These are phyloP conservation scores for Enhydra lutris DNA, from an alignment of 2,113 vertebrate species.

Conservation along the genomic window DNA sequence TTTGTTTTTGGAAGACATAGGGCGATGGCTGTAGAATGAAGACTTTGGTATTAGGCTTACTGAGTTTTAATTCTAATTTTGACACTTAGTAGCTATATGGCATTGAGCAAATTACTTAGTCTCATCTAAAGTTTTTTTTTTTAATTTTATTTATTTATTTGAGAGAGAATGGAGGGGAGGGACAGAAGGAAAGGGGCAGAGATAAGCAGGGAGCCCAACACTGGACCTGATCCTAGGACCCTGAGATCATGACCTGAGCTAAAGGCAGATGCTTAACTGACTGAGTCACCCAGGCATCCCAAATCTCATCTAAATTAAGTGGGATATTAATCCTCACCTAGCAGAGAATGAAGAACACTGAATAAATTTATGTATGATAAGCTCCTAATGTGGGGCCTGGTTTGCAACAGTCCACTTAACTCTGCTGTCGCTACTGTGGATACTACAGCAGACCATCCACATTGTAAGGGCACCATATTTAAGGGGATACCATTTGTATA, in stretches of 20 bases:
- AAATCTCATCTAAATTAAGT: not conserved
- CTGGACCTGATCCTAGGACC: not conserved
- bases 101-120: not conserved
- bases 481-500: not conserved
- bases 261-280: not conserved
- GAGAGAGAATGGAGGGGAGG: not conserved
- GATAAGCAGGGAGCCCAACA: not conserved
- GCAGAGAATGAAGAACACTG: not conserved
- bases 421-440: not conserved
- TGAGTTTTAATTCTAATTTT: conserved; percentile 2
- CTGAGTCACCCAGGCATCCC: not conserved
- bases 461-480: not conserved
- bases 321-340: not conserved
- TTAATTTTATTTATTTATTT: not conserved
- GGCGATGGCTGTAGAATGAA: not conserved
- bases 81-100: not conserved
- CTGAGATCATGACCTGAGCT: not conserved
- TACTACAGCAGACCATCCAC: not conserved
- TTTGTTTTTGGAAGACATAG: not conserved
- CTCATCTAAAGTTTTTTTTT: not conserved
- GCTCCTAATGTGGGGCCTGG: not conserved
- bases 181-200: not conserved
- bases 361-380: not conserved
- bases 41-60: not conserved
- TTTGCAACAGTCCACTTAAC: not conserved